Base-by-base conservation (phyloP, 1,140 invertebrate species). In the Magallana gigas region DNA sequence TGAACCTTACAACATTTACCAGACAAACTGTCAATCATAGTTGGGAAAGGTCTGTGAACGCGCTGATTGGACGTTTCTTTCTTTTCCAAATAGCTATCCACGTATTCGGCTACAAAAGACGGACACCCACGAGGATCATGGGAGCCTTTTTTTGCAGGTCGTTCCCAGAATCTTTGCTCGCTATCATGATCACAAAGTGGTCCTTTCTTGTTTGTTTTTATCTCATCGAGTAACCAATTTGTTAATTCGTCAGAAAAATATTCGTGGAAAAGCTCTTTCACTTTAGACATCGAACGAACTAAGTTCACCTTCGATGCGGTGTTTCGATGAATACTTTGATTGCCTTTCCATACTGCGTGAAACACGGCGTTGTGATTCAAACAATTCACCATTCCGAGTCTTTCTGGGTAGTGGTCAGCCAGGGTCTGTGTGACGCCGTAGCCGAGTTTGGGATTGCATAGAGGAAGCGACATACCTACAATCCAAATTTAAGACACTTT, bases 391-490 rank as follows among this genome's bases (percentile, higher is more conserved):
- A 92, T 60, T 0, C 94, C 94, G 1, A 95, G 92, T 3, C 93
- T 88, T 90, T 95, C 94, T 18, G 94, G 94, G 85, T 95, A 95
- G 87, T 93, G 93, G 83, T 92, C 93, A 7, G 91, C 88, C 80
- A 94, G 87, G 0, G 92, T 82, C 71, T 93, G 93, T 9, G 92
- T 91, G 11, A 93, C 91, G 16, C 91, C 91, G 84, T 92, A 93
- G 8, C 93, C 94, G n/a, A 94, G 86, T 84, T 91, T 92, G 3
- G 94, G 94, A 88, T 94, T 95, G 86, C 93, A 94, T 3, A 91
- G 82, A 23, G 91, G 89, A n/a, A 95, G 83, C 5, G 93, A 93
- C 92, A 95, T 94, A 57, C 93, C 94, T 95, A 87, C 81, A 82
- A 82, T 18, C 9, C 8, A 7, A 16, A 29, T 9, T 57, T 64